Conservation (phyloP, 2,113 vertebrate genomes). For the Dasyprocta punctata region DNA sequence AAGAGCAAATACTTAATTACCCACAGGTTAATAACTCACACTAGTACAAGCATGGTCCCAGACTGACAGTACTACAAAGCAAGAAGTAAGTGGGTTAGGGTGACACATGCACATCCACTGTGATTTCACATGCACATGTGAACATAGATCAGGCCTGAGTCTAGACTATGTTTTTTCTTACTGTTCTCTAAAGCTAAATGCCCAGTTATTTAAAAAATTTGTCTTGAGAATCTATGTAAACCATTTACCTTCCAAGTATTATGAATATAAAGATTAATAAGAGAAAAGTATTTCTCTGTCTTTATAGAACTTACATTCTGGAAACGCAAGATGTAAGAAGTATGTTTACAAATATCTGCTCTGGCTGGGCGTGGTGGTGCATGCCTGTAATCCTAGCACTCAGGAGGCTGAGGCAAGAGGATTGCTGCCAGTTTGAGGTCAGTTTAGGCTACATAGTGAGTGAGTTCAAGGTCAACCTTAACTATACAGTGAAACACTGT, state of each 20-base stretch:
- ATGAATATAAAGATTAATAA: background rate
- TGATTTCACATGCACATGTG: rapidly evolving
- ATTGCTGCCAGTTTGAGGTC: background rate
- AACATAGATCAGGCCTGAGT: background rate
- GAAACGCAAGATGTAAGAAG: background rate
- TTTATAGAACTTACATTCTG: background rate
- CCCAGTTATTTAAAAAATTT: background rate
- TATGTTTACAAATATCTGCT: background rate
- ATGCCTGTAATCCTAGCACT: background rate
- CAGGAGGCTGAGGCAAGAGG: background rate
- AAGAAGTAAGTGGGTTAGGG: rapidly evolving
- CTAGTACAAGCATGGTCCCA: background rate
- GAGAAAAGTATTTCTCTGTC: background rate
- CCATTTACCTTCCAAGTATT: background rate
- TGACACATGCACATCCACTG: rapidly evolving
- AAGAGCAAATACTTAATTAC: background rate
- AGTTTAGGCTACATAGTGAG: background rate
- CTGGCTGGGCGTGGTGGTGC: background rate
- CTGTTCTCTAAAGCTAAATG: background rate
- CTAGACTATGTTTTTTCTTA: background rate
- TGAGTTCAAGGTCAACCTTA: background rate
- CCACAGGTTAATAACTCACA: background rate
- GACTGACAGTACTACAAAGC: background rate
- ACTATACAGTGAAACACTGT: background rate
- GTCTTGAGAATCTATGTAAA: background rate